Percentiles rank a stretch among this genome's conserved stretches.
Evolutionary conservation across 2,888 invertebrate genomes (phyloP).

Genomic region (Harmothoe impar): DNA sequence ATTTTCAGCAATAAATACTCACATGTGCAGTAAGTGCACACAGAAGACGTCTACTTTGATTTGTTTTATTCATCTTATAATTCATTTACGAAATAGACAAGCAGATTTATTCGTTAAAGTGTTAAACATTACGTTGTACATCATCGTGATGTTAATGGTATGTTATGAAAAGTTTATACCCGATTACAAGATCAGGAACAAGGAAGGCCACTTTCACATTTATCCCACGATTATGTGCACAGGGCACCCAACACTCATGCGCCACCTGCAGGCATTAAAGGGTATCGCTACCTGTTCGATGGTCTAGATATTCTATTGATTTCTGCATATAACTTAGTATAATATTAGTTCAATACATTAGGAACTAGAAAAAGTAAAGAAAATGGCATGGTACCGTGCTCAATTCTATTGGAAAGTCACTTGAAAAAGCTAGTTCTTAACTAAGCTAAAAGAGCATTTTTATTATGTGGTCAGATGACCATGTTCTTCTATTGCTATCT

Average conservation of each 20-base stretch:
- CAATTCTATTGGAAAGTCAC: too few relatives aligned
- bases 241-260: neutral
- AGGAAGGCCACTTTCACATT: conserved; percentile 22
- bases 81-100: neutral
- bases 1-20: conserved; percentile 26
- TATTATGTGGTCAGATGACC: too few relatives aligned
- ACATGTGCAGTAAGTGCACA: neutral
- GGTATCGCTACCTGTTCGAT: too few relatives aligned
- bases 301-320: too few relatives aligned
- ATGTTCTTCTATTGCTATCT: too few relatives aligned
- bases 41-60: conserved; percentile 31
- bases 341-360: too few relatives aligned
- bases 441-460: too few relatives aligned
- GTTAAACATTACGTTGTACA: neutral
- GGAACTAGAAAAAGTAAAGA: too few relatives aligned
- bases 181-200: neutral
- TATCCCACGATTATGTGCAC: neutral
- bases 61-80: neutral
- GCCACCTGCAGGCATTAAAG: neutral
- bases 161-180: neutral
- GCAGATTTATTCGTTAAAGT: neutral
- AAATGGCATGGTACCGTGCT: too few relatives aligned
- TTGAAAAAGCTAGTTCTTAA: too few relatives aligned
- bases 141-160: neutral
- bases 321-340: too few relatives aligned